Percentiles rank a stretch among this genome's conserved stretches.
These are phyloP conservation scores for Ceratoteleas bidentatus DNA, from an alignment of 1,140 invertebrate genomes.

Conservation along the genomic window DNA sequence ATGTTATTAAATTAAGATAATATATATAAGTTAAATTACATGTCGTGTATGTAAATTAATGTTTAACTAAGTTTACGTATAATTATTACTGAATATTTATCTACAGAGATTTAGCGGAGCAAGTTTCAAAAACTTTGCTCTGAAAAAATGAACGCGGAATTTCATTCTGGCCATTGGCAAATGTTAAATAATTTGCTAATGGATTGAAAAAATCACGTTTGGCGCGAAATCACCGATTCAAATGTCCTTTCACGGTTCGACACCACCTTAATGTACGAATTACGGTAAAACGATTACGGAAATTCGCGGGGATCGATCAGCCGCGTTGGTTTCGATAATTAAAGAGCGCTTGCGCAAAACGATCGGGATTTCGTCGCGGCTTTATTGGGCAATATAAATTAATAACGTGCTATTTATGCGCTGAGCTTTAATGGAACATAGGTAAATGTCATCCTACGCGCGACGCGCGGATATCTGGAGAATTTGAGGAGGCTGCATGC, in stretches of 20 bases:
- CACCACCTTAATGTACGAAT: not conserved
- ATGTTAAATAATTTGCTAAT: no score
- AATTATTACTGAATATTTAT: no score
- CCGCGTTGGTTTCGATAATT: not conserved
- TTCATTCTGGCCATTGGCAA: no score
- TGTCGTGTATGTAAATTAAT: no score
- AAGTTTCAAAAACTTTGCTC: not conserved
- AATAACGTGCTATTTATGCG: not conserved
- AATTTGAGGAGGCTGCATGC: not conserved
- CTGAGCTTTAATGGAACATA: not conserved
- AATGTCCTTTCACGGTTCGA: no score
- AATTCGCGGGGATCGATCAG: not conserved
- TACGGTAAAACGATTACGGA: not conserved
- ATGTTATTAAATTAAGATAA: no score
- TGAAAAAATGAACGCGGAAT: no score
- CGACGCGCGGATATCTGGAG: not conserved
- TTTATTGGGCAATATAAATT: constrained; percentile 2
- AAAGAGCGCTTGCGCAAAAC: not conserved
- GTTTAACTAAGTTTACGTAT: no score
- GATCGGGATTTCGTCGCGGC: not conserved
- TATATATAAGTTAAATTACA: no score
- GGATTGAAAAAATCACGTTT: no score
- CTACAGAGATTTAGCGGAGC: no score
- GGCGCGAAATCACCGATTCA: no score
- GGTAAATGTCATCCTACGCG: constrained; percentile 15